These are phyloP conservation scores for Vandiemenella viatica DNA, from an alignment of 2,888 invertebrate genomes.

Conservation along the genomic window DNA sequence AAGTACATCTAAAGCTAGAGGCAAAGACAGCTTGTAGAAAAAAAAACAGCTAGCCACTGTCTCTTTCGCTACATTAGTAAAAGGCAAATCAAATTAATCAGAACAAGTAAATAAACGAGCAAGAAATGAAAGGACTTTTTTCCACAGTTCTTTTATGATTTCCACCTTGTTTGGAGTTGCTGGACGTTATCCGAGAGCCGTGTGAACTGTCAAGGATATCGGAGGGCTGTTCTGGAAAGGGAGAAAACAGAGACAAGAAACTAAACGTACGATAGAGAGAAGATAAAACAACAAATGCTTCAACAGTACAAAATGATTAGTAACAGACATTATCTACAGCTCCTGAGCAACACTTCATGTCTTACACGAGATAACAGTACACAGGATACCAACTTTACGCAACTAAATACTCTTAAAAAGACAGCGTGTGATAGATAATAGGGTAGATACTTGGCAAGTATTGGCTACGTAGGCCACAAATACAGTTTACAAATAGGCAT, in stretches of 20 bases:
- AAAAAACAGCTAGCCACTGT: not conserved
- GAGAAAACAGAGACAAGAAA: conserved; percentile 13
- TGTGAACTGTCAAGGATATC: conserved; percentile 17
- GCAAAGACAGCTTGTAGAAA: not conserved
- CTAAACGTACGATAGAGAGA: not conserved
- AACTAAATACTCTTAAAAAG: not conserved
- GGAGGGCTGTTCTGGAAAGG: conserved; percentile 17
- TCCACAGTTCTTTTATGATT: conserved; percentile 5
- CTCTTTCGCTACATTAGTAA: not conserved
- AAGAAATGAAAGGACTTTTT: not conserved
- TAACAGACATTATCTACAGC: no score
- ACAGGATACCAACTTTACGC: not conserved
- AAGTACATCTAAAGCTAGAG: not conserved
- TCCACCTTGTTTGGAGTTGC: conserved; percentile 17
- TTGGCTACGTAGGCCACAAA: not conserved
- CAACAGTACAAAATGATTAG: not conserved
- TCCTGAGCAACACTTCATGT: no score
- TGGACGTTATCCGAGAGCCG: conserved; percentile 14
- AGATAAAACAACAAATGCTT: not conserved
- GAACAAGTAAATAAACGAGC: not conserved
- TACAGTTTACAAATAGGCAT: not conserved
- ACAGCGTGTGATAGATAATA: not conserved
- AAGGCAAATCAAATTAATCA: not conserved
- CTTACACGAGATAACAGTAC: no score
- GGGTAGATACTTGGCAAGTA: not conserved